These are phyloP conservation scores for Amblyopsis hoosieri DNA, from an alignment of 2,797 vertebrate genomes.

Conservation along the genomic window DNA sequence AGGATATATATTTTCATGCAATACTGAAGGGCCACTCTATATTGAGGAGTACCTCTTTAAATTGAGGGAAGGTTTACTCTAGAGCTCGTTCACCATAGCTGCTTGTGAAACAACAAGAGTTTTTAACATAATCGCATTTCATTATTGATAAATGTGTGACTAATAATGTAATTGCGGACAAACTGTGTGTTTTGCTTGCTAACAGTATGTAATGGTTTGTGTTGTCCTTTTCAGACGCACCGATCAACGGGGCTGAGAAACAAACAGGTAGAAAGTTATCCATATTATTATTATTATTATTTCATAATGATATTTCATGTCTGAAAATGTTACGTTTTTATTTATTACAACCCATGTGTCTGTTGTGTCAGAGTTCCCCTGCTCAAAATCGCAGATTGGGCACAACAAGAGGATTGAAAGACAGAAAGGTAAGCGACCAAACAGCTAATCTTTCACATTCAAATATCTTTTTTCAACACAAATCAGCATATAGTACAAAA, in stretches of 20 bases:
- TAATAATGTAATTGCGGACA: too few species aligned
- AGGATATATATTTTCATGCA: too few species aligned
- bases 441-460: not conserved
- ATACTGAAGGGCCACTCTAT: too few species aligned
- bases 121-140: too few species aligned
- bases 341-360: conserved; percentile 7
- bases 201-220: not conserved
- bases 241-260: conserved; percentile 27
- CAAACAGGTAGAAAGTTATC: conserved; percentile 64
- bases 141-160: too few species aligned
- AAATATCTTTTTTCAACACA: not conserved
- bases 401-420: conserved; percentile 65
- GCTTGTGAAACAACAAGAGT: too few species aligned
- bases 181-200: too few species aligned
- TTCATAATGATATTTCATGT: not conserved
- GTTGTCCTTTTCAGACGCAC: conserved; percentile 45
- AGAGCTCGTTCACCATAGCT: too few species aligned
- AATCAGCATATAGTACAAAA: not conserved
- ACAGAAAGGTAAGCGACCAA: conserved; percentile 60
- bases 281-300: not conserved
- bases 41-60: too few species aligned
- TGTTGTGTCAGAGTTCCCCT: conserved; percentile 58
- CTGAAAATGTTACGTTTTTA: not conserved
- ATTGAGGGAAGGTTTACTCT: too few species aligned
- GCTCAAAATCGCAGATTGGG: conserved; percentile 68